phyloP scores from a whole-genome alignment of 1,140 invertebrate species.

The Diachasmimorpha longicaudata region DNA sequence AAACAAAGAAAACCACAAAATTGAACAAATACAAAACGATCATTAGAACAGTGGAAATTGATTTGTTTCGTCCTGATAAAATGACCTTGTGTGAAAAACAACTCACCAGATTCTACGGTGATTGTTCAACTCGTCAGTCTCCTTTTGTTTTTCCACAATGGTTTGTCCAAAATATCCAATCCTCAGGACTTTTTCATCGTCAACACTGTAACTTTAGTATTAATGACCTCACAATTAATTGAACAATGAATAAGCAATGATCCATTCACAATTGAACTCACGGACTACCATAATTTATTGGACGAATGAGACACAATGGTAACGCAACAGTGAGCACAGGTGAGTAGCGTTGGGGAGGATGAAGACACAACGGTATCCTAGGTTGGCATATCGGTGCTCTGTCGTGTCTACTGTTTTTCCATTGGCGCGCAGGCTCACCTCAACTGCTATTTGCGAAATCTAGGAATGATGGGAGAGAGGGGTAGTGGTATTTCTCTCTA shows the following conservation, averaged over 20 bases:
- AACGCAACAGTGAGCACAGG: neutral
- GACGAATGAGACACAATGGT: neutral
- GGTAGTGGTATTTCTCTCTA: neutral
- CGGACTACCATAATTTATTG: neutral
- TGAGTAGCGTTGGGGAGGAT: neutral
- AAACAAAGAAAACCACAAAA: neutral
- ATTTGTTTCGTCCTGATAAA: neutral
- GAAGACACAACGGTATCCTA: slow-evolving; percentile 18
- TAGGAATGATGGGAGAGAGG: neutral
- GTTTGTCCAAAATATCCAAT: neutral
- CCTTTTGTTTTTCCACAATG: neutral
- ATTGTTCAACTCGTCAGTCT: neutral
- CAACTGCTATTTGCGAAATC: neutral
- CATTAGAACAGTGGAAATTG: neutral
- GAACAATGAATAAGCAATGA: neutral
- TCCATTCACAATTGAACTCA: neutral
- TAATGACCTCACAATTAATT: neutral
- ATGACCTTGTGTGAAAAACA: neutral
- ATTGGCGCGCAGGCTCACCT: slow-evolving; percentile 15
- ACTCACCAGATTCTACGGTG: neutral
- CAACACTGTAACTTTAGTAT: neutral
- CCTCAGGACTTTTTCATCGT: neutral
- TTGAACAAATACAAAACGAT: neutral
- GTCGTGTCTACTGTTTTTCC: neutral
- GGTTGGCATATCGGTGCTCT: slow-evolving; percentile 6